Percentiles rank a stretch among this genome's conserved stretches.
phyloP scores from a whole-genome alignment of 2,113 vertebrate species.

The Actenoides lindsayi region DNA sequence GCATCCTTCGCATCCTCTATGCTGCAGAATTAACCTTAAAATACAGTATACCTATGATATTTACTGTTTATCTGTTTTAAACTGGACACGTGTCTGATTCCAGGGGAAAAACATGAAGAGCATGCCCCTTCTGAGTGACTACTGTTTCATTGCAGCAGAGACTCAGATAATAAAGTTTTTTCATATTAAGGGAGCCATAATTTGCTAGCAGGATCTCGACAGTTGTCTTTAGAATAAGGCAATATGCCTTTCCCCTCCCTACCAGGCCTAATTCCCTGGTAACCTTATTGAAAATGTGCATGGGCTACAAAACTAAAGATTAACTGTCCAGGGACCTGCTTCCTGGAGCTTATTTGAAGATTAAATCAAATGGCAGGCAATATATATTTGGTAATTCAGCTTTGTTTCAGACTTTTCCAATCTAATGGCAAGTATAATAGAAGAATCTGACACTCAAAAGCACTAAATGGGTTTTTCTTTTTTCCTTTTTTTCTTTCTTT shows the following conservation, averaged over 20 bases:
- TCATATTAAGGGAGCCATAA: constrained; percentile 61
- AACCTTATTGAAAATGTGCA: constrained; percentile 82
- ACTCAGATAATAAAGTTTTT: constrained; percentile 62
- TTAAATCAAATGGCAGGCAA: constrained; percentile 83
- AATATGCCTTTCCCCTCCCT: constrained; percentile 67
- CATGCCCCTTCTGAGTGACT: not conserved
- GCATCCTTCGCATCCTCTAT: not conserved
- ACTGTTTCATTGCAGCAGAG: not conserved
- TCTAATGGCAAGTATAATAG: constrained; percentile 58
- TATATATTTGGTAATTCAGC: constrained; percentile 77
- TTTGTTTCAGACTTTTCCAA: constrained; percentile 71
- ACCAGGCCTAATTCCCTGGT: constrained; percentile 74
- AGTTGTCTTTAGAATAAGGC: constrained; percentile 70
- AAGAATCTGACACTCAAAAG: constrained; percentile 60
- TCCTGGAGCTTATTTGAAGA: constrained; percentile 81
- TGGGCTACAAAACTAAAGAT: constrained; percentile 82
- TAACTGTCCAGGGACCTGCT: constrained; percentile 80
- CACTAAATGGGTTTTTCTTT: constrained; percentile 40
- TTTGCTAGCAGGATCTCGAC: constrained; percentile 60
- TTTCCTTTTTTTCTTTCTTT: not conserved
- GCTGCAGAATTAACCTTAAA: not conserved
- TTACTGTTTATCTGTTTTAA: not conserved
- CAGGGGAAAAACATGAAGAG: not conserved
- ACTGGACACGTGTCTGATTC: not conserved
- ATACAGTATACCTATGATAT: not conserved